These are phyloP conservation scores for Phyllopteryx taeniolatus DNA, from an alignment of 2,113 vertebrate species.

Conservation along the genomic window DNA sequence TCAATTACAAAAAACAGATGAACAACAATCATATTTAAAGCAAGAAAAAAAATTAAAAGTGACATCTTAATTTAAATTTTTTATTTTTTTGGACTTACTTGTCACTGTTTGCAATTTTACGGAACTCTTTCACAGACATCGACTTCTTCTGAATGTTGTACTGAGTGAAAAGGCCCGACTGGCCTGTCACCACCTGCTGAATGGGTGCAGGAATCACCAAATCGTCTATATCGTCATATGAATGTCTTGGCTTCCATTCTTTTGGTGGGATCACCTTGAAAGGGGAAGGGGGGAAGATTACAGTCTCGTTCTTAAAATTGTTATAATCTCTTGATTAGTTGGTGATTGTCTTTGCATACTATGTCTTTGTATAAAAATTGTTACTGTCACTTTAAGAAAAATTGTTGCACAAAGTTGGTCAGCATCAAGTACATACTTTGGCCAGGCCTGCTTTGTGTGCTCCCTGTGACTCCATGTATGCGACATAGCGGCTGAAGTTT, in stretches of 20 bases:
- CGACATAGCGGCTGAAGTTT: conserved; percentile 89
- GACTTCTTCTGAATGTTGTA: conserved; percentile 99
- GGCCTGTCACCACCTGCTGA: conserved; percentile 94
- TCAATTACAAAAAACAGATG: not conserved
- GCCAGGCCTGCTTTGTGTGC: conserved; percentile 90
- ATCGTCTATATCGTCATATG: conserved; percentile 92
- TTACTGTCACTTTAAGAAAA: not conserved
- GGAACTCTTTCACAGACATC: conserved; percentile 90
- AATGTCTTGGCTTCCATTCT: conserved; percentile 88
- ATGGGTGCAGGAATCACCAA: conserved; percentile 94
- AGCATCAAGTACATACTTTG: conserved; percentile 75
- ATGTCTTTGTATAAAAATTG: not conserved
- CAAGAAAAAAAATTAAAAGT: not conserved
- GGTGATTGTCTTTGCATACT: not conserved
- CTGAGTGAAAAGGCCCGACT: conserved; percentile 97
- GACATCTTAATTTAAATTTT: too few relatives aligned
- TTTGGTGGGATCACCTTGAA: conserved; percentile 90
- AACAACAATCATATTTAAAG: not conserved
- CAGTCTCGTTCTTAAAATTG: not conserved
- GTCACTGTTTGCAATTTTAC: conserved; percentile 90
- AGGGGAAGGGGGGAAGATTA: not conserved
- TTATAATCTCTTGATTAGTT: not conserved
- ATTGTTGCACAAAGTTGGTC: not conserved
- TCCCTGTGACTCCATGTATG: conserved; percentile 90
- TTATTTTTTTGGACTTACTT: conserved; percentile 75